Percentiles rank a stretch among this genome's conserved stretches.
These are phyloP conservation scores for Leiothrix lutea DNA, from an alignment of 2,113 vertebrate genomes.

Conservation along the genomic window DNA sequence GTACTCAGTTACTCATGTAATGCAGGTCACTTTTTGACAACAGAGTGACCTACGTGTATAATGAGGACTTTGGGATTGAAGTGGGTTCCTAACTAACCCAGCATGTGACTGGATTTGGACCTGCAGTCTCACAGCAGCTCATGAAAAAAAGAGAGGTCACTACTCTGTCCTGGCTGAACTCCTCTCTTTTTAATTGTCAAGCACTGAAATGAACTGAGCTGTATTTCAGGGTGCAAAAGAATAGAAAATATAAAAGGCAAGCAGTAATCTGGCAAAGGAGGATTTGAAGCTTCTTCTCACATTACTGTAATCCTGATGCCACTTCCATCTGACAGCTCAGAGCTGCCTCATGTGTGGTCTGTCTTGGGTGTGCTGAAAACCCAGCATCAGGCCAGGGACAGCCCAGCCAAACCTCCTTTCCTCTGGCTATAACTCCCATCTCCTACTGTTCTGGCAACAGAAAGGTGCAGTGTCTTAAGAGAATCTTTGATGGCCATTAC, in stretches of 20 bases:
- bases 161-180: constrained; percentile 17
- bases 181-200: constrained; percentile 15
- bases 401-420: neutral
- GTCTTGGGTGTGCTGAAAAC: neutral
- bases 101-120: constrained; percentile 23
- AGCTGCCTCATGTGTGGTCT: neutral
- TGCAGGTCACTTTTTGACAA: constrained; percentile 43
- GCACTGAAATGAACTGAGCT: neutral
- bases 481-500: neutral
- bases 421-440: neutral
- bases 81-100: constrained; percentile 20
- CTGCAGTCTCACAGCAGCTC: neutral
- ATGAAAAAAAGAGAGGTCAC: neutral
- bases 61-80: constrained; percentile 26
- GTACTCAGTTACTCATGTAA: constrained; percentile 39
- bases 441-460: constrained; percentile 31
- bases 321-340: neutral
- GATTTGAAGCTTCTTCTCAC: neutral
- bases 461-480: neutral
- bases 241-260: constrained; percentile 7
- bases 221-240: neutral
- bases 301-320: neutral
- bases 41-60: constrained; percentile 20
- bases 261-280: neutral
- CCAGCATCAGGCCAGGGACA: neutral